Evolutionary conservation across 2,797 vertebrate species (phyloP), one percentile per base, ranked within the genome.

Genomic region (Coracias cyanogaster): DNA sequence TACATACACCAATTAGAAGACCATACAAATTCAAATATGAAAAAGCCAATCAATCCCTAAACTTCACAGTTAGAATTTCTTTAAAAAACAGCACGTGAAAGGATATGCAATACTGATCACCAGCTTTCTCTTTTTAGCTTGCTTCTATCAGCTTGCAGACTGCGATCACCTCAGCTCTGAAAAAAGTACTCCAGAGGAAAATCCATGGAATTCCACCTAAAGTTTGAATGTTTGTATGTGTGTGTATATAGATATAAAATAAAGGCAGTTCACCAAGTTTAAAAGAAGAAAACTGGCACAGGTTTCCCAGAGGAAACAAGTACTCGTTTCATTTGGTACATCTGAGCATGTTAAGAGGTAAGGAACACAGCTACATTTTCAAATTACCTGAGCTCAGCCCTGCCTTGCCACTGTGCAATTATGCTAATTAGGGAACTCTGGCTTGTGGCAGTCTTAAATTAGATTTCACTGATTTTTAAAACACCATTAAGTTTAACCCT

Each of bases 391-490:
- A 28, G n/a, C 67, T 96, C 74, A 90, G n/a, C 73, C 66, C 48
- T 77, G 60, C 66, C 83, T 89, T 92, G 73, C 89, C 83, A 78
- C 61, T 39, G 22, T 88, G 78, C 66, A 86, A 74, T 94, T 96
- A 94, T 89, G 82, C 86, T 92, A 92, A 96, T 95, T 87, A 92
- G 87, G 64, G 61, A 96, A 71, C 45, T 86, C 70, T 6, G 28
- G 89, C 84, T 92, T 82, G 79, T 89, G 74, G 31, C 67, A 94
- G 48, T 80, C 87, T 89, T 91, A 91, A 96, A 94, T 95, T 91
- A 83, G 49, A 57, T 94, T 94, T 95, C 82, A 57, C 52, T 83
- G 52, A 67, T 94, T 95, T 95, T 94, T 83, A 46, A 87, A 79
- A 65, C 37, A 64, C 31, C 54, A 18, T 82, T 55, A 81, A 43